Evolutionary conservation across 2,797 vertebrate genomes (phyloP).

Genomic region (Rhyacichthys aspro): DNA sequence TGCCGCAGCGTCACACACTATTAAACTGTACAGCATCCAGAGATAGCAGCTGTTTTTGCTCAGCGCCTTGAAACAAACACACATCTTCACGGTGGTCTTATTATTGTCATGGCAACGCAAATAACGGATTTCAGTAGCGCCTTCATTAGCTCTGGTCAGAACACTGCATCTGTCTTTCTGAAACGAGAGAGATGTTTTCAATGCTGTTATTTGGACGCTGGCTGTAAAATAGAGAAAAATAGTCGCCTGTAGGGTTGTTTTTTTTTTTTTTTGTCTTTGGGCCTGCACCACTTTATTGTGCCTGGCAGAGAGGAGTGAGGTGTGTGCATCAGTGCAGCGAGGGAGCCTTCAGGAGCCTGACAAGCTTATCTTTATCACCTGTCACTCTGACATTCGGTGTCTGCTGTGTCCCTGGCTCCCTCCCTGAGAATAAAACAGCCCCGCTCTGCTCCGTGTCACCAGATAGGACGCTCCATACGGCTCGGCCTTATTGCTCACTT

Average conservation of each 20-base stretch:
- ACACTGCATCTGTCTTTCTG: conserved; percentile 1
- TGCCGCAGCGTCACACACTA: conserved; percentile 10
- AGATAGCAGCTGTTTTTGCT: conserved; percentile 16
- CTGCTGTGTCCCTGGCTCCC: conserved; percentile 27
- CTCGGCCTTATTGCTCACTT: conserved; percentile 2
- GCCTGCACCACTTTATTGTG: conserved; percentile 27
- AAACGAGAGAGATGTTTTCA: too few species aligned
- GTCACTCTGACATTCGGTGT: conserved; percentile 62
- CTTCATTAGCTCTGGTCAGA: conserved; percentile 52
- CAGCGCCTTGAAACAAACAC: conserved; percentile 37
- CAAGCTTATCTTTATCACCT: conserved; percentile 73
- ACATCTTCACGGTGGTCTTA: conserved; percentile 24
- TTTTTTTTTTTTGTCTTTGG: background rate
- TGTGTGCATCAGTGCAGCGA: conserved; percentile 28
- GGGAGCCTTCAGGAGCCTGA: conserved; percentile 61
- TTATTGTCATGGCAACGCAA: conserved; percentile 55
- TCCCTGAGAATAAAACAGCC: conserved; percentile 16
- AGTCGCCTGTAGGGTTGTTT: conserved; percentile 4
- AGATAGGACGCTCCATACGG: background rate
- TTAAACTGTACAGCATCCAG: background rate
- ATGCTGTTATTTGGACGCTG: background rate
- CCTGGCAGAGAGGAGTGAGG: conserved; percentile 46
- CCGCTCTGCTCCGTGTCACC: conserved; percentile 6
- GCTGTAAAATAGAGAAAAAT: conserved; percentile 22
- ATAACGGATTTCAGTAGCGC: conserved; percentile 34